These are phyloP conservation scores for Hyphantria cunea DNA, from an alignment of 1,140 invertebrate genomes.

Conservation along the genomic window DNA sequence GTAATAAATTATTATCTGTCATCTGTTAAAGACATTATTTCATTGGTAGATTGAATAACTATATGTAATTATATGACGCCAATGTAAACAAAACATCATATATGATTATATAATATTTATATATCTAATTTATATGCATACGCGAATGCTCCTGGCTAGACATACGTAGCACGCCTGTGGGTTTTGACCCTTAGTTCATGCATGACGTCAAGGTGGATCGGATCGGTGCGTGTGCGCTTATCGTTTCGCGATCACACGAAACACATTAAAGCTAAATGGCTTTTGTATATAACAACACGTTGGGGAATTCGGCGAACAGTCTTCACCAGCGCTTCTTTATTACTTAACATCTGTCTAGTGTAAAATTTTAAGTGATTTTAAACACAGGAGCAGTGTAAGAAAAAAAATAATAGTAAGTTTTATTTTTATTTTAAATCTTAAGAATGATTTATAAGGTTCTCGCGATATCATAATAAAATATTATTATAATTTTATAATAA, in stretches of 20 bases:
- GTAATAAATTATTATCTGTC: no score
- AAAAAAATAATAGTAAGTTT: no score
- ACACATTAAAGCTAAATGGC: conserved; percentile 14
- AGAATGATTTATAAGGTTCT: no score
- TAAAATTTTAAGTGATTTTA: conserved; percentile 2
- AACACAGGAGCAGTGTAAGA: no score
- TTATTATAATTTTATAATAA: no score
- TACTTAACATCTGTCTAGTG: conserved; percentile 8
- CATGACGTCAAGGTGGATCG: conserved; percentile 5
- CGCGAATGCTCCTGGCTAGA: neutral
- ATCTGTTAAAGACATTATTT: no score
- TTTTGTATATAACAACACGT: conserved; percentile 28
- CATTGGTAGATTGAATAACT: no score
- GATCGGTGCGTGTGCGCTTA: conserved; percentile 4
- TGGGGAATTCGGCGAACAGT: conserved; percentile 18
- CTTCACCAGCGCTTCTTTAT: conserved; percentile 15
- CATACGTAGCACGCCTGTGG: conserved; percentile 5
- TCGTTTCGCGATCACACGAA: conserved; percentile 18
- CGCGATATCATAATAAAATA: no score
- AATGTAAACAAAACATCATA: no score
- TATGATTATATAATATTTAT: no score
- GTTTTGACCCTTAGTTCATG: conserved; percentile 17
- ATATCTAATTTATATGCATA: neutral
- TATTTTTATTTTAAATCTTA: no score
- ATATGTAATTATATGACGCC: no score